phyloP scores from a whole-genome alignment of 64 coral and sea anemone species.

The Exaiptasia diaphana region DNA sequence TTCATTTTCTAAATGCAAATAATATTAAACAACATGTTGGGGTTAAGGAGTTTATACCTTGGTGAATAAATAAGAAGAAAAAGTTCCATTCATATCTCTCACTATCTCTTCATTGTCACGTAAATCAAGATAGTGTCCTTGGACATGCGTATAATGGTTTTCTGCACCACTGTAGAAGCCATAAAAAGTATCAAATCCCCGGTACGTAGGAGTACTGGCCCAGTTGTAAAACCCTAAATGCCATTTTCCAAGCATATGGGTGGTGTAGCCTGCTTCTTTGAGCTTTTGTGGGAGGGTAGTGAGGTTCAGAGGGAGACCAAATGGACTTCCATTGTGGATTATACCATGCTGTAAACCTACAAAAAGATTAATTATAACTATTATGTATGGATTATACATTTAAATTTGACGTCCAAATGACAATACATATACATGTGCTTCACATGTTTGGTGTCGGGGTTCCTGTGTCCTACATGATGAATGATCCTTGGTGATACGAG shows the following conservation, averaged over 20 bases:
- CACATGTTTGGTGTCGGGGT: no score
- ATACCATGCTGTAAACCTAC: constrained; percentile 86
- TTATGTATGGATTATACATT: no score
- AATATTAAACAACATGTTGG: no score
- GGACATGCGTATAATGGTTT: constrained; percentile 73
- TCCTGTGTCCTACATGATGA: no score
- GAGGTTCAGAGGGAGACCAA: constrained; percentile 71
- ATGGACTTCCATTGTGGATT: constrained; percentile 58
- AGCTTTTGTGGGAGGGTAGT: constrained; percentile 74
- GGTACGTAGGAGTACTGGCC: constrained; percentile 74
- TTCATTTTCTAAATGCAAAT: no score
- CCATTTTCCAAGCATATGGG: constrained; percentile 91
- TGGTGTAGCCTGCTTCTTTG: constrained; percentile 69
- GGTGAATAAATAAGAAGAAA: constrained; percentile 46
- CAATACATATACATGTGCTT: no score
- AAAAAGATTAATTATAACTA: no score
- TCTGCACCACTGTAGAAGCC: constrained; percentile 75
- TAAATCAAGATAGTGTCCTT: constrained; percentile 54
- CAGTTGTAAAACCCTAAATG: constrained; percentile 84
- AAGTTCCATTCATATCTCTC: constrained; percentile 65
- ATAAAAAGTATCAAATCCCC: constrained; percentile 88
- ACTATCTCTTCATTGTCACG: constrained; percentile 61
- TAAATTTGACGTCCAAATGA: no score
- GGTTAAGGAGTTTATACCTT: no score
- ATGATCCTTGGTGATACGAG: no score